A percentile compares a stretch with the other conserved stretches of the same genome.
Conservation (phyloP, 2,113 vertebrate genomes). For the Carlito syrichta region DNA sequence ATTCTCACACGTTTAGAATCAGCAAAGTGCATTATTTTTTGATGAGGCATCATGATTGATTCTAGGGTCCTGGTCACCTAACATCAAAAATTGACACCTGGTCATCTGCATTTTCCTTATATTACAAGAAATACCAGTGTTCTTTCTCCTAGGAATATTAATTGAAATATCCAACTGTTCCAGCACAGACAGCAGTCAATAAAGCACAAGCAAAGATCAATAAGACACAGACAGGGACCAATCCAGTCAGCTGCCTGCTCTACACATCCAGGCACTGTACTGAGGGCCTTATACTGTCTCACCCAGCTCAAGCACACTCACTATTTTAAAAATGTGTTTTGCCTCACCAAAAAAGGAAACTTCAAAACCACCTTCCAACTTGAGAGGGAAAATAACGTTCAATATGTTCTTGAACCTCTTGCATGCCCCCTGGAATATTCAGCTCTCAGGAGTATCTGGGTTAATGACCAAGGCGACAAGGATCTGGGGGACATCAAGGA, state of each 20-base stretch:
- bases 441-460: not conserved
- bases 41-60: not conserved
- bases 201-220: not conserved
- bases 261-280: accelerated
- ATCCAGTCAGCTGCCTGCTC: not conserved
- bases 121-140: not conserved
- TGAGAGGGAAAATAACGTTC: not conserved
- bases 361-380: not conserved
- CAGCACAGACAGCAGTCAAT: not conserved
- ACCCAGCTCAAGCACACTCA: not conserved
- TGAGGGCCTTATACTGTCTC: not conserved
- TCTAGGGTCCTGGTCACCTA: not conserved
- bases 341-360: not conserved
- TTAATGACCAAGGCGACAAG: too few species aligned
- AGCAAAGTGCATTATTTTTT: not conserved
- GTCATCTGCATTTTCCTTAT: not conserved
- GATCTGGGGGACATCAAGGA: accelerated
- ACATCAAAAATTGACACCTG: not conserved
- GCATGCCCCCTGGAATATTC: not conserved
- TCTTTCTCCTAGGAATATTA: not conserved
- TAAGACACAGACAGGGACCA: not conserved
- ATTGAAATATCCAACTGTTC: not conserved
- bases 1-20: not conserved
- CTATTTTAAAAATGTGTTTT: not conserved
- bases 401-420: not conserved